phyloP scores from a whole-genome alignment of 2,113 vertebrate species.

The Nycticorax nycticorax region DNA sequence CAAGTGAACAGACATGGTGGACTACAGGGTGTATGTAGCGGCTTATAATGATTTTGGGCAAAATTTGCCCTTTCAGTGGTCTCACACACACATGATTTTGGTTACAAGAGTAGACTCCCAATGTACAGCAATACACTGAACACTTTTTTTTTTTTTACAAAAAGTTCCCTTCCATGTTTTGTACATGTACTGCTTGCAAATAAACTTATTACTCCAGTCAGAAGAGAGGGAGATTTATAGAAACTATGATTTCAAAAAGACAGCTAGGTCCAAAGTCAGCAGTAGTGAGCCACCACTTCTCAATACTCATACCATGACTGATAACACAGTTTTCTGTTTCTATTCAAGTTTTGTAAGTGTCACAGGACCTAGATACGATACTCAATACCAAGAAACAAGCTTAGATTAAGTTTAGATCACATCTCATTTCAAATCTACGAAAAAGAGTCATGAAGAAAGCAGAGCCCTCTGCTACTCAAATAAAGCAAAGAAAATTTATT shows the following conservation, averaged over 20 bases:
- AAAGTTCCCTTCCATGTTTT: background rate
- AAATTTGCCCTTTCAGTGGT: background rate
- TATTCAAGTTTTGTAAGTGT: background rate
- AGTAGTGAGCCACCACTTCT: background rate
- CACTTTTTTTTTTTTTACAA: background rate
- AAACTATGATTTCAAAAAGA: background rate
- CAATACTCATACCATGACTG: background rate
- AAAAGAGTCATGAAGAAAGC: background rate
- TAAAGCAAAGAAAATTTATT: background rate
- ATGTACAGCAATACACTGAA: background rate
- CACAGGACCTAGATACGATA: background rate
- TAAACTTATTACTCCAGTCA: background rate
- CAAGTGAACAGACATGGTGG: fast-evolving
- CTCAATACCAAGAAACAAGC: background rate
- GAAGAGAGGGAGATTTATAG: fast-evolving
- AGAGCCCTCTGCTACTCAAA: background rate
- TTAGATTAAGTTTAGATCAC: background rate
- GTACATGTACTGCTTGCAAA: background rate
- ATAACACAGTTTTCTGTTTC: background rate
- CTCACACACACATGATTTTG: background rate
- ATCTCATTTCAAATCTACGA: background rate
- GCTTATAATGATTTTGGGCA: background rate
- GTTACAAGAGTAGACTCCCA: background rate
- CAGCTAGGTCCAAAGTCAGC: background rate
- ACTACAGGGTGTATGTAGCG: fast-evolving